Base-by-base conservation (phyloP, 1,140 invertebrate genomes). In the Eumeta japonica region DNA sequence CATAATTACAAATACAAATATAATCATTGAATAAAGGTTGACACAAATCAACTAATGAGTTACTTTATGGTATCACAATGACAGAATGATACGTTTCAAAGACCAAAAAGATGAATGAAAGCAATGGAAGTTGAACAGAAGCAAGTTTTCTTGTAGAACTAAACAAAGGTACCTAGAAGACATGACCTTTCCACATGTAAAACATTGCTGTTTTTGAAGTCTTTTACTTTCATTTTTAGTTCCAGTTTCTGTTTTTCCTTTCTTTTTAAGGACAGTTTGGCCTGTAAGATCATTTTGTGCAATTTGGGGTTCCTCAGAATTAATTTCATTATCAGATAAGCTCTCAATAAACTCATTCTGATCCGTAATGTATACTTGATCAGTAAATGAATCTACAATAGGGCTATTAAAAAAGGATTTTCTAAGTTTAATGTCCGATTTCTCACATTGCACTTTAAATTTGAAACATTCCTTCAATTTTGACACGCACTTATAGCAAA, bases 151-250 rank as follows among this genome's bases (percentile, higher is more conserved):
- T 15, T 7, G 12, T 7, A 31, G 14, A 7, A 11, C 3, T 16
- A 14, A 13, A 36, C 14, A 28, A 17, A 39, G 43, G 19, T 55
- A 74, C 74, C 61, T 65, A 10, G 72, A 75, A 15, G 74, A 75
- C 62, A 75, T 65, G 19, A 77, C 52, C 66, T 73, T 77, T 14
- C 74, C 74, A 58, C 74, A 77, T 31, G 55, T 75, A 31, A 53
- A 62, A 43, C 72, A 77, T 48, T 75, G 74, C 35, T 70, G 56
- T 50, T 65, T 72, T 9, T 44, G 37, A 17, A 45, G 20, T 19
- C 60, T 57, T 34, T 45, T 65, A 16, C 28, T 35, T 18, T 38
- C 27, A 24, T 47, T 50, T 20, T 18, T 11, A 20, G 15, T 16
- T 39, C 7, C 10, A n/a, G n/a, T 35, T 14, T 24, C 38, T 24